phyloP scores from a whole-genome alignment of 2,113 vertebrate genomes.

The Menidia beryllina region DNA sequence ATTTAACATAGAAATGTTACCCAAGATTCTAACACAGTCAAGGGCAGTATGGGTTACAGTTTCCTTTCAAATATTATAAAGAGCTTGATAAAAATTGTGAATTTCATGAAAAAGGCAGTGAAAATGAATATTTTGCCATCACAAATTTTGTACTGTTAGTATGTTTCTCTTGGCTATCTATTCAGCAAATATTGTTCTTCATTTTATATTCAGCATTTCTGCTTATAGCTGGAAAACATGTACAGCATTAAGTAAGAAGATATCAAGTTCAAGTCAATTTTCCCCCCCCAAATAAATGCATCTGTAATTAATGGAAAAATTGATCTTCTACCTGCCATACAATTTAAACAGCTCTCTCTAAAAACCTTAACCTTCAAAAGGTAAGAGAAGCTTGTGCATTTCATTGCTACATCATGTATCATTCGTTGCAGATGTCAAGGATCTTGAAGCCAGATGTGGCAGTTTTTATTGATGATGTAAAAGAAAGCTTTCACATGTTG shows the following conservation, averaged over 20 bases:
- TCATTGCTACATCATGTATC: slow-evolving; percentile 29
- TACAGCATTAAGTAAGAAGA: background rate
- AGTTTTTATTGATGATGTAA: slow-evolving; percentile 32
- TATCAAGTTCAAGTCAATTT: background rate
- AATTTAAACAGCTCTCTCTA: slow-evolving; percentile 13
- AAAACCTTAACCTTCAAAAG: background rate
- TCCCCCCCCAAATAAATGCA: background rate
- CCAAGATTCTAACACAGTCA: background rate
- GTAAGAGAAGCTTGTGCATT: slow-evolving; percentile 17
- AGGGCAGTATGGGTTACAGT: background rate
- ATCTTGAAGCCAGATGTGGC: slow-evolving; percentile 7
- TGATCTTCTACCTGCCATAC: background rate
- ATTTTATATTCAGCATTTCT: background rate
- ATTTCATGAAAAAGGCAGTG: background rate
- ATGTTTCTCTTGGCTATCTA: background rate
- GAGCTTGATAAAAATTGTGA: too few species aligned
- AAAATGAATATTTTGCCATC: background rate
- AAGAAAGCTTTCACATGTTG: slow-evolving; percentile 38
- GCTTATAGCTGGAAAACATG: background rate
- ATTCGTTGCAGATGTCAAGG: slow-evolving; percentile 38
- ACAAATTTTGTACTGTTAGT: background rate
- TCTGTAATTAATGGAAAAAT: background rate
- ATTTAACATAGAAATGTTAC: slow-evolving; percentile 1
- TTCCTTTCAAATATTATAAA: too few species aligned
- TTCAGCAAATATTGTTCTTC: background rate